Percentiles rank a stretch among this genome's conserved stretches.
Conservation (phyloP, 2,888 invertebrate genomes). For the Hemistola chrysoprasaria region DNA sequence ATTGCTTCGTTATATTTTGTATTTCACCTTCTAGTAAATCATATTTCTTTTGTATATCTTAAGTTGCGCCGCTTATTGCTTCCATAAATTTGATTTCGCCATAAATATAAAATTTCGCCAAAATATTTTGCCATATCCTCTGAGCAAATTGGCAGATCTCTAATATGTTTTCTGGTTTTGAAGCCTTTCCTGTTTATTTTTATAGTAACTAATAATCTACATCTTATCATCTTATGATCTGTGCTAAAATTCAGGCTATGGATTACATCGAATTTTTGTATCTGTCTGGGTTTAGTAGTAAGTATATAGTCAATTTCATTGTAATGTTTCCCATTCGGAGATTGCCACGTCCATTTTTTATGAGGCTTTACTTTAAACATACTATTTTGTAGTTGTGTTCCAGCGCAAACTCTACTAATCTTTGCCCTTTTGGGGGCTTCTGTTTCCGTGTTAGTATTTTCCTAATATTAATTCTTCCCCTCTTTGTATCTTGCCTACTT, state of each 20-base stretch:
- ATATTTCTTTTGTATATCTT: not conserved
- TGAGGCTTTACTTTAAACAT: not conserved
- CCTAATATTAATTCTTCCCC: constrained; percentile 1
- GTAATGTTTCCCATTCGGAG: not conserved
- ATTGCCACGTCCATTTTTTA: constrained; percentile 2
- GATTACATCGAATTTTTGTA: not conserved
- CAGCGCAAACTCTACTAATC: not conserved
- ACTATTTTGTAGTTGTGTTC: constrained; percentile 1
- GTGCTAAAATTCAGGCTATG: not conserved
- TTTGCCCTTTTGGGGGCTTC: not conserved
- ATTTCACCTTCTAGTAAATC: not conserved
- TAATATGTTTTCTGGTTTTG: too few relatives aligned
- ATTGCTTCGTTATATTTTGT: not conserved
- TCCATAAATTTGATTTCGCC: not conserved
- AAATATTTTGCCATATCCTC: too few relatives aligned
- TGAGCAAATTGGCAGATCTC: too few relatives aligned
- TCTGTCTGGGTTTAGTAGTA: not conserved
- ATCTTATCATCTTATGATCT: constrained; percentile 1
- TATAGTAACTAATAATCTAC: not conserved
- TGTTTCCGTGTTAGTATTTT: constrained; percentile 1
- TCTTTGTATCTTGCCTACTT: not conserved
- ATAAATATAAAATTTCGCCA: not conserved
- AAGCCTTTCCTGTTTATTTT: too few relatives aligned
- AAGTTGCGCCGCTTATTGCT: too few relatives aligned
- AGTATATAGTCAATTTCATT: constrained; percentile 1